These are phyloP conservation scores for Callionymus lyra DNA, from an alignment of 2,113 vertebrate species.

Conservation along the genomic window DNA sequence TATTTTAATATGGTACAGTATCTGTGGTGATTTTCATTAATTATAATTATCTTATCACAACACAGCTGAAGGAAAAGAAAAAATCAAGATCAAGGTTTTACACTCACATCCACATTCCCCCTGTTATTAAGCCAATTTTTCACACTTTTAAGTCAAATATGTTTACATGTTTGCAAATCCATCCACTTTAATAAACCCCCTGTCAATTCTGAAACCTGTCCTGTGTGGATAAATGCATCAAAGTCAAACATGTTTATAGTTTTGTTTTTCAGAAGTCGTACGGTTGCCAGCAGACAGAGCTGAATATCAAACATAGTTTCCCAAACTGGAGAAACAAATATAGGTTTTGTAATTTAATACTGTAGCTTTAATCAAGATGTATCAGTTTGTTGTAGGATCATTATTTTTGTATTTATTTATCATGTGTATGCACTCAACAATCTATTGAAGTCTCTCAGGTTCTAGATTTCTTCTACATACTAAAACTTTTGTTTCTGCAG, in stretches of 20 bases:
- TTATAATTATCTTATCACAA: too few relatives aligned
- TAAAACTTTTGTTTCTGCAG: too few relatives aligned
- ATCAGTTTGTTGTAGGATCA: too few relatives aligned
- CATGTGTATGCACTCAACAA: too few relatives aligned
- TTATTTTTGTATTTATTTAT: too few relatives aligned
- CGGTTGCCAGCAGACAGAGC: slow-evolving; percentile 47
- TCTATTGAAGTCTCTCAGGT: too few relatives aligned
- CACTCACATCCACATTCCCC: slow-evolving; percentile 14
- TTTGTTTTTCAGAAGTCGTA: slow-evolving; percentile 28
- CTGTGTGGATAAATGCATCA: slow-evolving; percentile 46
- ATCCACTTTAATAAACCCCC: slow-evolving; percentile 21
- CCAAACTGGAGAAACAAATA: too few relatives aligned
- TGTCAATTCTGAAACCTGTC: slow-evolving; percentile 42
- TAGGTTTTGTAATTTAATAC: too few relatives aligned
- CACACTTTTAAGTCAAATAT: slow-evolving; percentile 31
- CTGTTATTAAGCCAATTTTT: slow-evolving; percentile 6
- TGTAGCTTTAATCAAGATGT: too few relatives aligned
- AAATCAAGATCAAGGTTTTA: slow-evolving; percentile 21
- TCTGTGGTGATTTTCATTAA: too few relatives aligned
- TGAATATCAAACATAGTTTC: slow-evolving; percentile 35
- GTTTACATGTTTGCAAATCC: slow-evolving; percentile 21
- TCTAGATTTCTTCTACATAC: too few relatives aligned
- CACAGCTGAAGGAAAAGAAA: slow-evolving; percentile 1
- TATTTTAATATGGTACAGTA: too few relatives aligned
- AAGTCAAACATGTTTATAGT: slow-evolving; percentile 50